phyloP scores from a whole-genome alignment of 1,140 invertebrate genomes.

The Achatina immaculata region DNA sequence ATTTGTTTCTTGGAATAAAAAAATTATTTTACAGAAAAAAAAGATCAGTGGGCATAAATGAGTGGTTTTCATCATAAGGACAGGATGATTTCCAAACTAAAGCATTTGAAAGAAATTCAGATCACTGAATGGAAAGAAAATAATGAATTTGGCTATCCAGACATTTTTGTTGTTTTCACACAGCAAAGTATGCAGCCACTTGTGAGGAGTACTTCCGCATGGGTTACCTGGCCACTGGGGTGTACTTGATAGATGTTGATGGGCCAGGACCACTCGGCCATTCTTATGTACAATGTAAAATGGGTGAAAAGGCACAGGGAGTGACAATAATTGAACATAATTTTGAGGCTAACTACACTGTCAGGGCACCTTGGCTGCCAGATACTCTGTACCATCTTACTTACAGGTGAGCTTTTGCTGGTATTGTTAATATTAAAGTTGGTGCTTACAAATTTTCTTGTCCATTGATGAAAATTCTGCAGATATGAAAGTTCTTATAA shows the following conservation, averaged over 20 bases:
- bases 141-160: no score
- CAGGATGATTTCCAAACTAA: no score
- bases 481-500: no score
- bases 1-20: no score
- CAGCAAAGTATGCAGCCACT: constrained; percentile 87
- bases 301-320: constrained; percentile 83
- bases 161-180: constrained; percentile 6
- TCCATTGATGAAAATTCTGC: no score
- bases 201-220: constrained; percentile 91
- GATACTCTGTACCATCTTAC: constrained; percentile 53
- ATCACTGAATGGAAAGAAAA: no score
- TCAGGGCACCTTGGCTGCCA: constrained; percentile 47
- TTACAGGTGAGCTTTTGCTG: constrained; percentile 60
- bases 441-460: no score
- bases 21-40: no score
- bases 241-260: constrained; percentile 91
- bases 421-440: no score
- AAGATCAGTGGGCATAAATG: no score
- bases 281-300: constrained; percentile 90
- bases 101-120: no score
- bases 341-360: constrained; percentile 74
- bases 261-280: constrained; percentile 91
- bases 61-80: no score
- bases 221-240: constrained; percentile 86
- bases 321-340: constrained; percentile 94